Conservation (phyloP, 2,888 invertebrate genomes). For the Cerastis rubricosa region DNA sequence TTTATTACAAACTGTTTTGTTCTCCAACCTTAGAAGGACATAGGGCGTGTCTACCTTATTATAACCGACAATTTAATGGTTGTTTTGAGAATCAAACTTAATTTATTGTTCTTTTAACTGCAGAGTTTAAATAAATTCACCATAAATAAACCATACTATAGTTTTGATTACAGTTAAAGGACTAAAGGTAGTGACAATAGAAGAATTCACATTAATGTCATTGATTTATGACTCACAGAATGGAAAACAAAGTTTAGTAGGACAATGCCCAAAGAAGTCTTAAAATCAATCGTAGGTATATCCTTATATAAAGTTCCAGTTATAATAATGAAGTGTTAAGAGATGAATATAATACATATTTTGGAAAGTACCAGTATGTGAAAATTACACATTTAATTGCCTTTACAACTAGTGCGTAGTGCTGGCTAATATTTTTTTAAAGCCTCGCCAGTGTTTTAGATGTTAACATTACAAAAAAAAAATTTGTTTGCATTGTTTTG, state of each 20-base stretch:
- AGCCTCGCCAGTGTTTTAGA: no score
- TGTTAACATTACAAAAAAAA: no score
- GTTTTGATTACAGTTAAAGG: slow-evolving; percentile 27
- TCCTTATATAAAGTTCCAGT: background rate
- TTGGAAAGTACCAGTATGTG: no score
- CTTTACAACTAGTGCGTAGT: no score
- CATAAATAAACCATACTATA: slow-evolving; percentile 17
- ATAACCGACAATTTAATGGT: slow-evolving; percentile 10
- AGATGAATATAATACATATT: no score
- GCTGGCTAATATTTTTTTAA: no score
- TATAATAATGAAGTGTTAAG: background rate
- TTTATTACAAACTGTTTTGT: background rate
- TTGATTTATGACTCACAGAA: background rate
- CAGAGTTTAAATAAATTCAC: slow-evolving; percentile 32
- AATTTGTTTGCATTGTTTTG: no score
- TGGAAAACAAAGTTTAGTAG: slow-evolving; percentile 21
- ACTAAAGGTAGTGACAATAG: slow-evolving; percentile 42
- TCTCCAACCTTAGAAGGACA: slow-evolving; percentile 5
- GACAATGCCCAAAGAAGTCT: slow-evolving; percentile 23
- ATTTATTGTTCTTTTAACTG: slow-evolving; percentile 27
- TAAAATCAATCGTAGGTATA: background rate
- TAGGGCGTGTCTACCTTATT: slow-evolving; percentile 32
- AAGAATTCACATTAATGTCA: slow-evolving; percentile 8
- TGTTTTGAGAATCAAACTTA: slow-evolving; percentile 2
- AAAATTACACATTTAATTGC: no score